Base-by-base conservation (phyloP, 2,797 vertebrate genomes). In the Myotis myotis region DNA sequence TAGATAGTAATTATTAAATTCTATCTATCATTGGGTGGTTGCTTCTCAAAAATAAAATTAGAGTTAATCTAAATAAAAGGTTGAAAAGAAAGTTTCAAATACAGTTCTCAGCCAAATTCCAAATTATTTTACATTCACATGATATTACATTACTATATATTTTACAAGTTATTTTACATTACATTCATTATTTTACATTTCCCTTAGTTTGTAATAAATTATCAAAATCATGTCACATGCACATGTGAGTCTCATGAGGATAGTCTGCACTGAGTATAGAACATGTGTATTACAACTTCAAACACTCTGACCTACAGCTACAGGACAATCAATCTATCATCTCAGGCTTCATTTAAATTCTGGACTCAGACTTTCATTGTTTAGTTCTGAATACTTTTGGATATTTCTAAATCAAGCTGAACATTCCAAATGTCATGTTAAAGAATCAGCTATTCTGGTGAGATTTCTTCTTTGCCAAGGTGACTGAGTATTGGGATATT, bases 331-430 rank as follows among this genome's bases (percentile, higher is more conserved):
- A 44, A 13, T 85, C 25, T 81, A 44, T 68, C 36, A 75, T 81
- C 91, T 87, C 79, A 95, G 20, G 68, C 28, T 80, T 76, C 19
- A 53, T 76, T 83, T 94, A 79, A 93, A 80, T 91, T 89, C 80
- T 91, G 53, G n/a, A 68, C 33, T 92, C 30, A 86, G 25, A 94
- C 55, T 96, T 80, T 41, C 17, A 87, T 53, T 84, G 25, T 78
- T 90, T 95, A 71, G 44, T 8, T 16, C 28, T 86, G 41, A 86
- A 75, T 91, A 44, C 15, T 74, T 83, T 91, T 91, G 38, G 47
- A 41, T 88, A 82, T 78, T 90, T 92, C 28, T 90, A 88, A 90
- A 47, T 82, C 19, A 95, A 94, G 41, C n/a, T 79, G 60, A 75
- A 57, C 10, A 64, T 87, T 55, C 25, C 33, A 70, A 94, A 88